Evolutionary conservation across 64 coral and sea anemone species (phyloP).

Genomic region (Acropora tenuis): DNA sequence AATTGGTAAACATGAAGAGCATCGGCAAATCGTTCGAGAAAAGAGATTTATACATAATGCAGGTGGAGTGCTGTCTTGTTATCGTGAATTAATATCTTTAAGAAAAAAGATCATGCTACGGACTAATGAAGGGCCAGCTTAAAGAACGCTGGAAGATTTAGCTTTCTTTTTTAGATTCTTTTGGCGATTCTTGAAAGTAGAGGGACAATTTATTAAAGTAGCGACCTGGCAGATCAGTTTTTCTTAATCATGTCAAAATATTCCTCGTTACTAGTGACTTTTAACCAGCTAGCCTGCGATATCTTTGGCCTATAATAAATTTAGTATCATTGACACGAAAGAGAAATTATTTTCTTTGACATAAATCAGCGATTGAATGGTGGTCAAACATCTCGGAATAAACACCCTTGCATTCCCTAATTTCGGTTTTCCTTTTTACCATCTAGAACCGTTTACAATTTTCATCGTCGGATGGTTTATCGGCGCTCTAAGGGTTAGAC

Average conservation of each 20-base stretch:
- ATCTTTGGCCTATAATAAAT: too few species aligned
- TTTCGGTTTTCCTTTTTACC: too few species aligned
- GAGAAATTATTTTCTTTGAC: too few species aligned
- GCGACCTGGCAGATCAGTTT: background rate
- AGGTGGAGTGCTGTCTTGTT: background rate
- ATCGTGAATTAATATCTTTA: too few species aligned
- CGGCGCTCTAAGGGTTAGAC: background rate
- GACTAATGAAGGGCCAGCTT: background rate
- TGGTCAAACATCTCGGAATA: too few species aligned
- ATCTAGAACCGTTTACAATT: background rate
- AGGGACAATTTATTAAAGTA: background rate
- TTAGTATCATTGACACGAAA: too few species aligned
- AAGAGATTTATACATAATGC: background rate
- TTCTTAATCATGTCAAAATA: too few species aligned
- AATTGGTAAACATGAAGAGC: background rate
- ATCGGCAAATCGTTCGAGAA: conserved; percentile 54
- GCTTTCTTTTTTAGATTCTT: background rate
- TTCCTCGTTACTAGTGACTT: too few species aligned
- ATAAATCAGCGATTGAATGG: too few species aligned
- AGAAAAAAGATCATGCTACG: too few species aligned
- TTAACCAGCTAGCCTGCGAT: too few species aligned
- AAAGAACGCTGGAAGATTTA: background rate
- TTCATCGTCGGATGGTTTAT: background rate
- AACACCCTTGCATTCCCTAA: too few species aligned
- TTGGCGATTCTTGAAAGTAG: background rate